These are phyloP conservation scores for Yponomeuta sedellus DNA, from an alignment of 2,888 invertebrate species.

Conservation along the genomic window DNA sequence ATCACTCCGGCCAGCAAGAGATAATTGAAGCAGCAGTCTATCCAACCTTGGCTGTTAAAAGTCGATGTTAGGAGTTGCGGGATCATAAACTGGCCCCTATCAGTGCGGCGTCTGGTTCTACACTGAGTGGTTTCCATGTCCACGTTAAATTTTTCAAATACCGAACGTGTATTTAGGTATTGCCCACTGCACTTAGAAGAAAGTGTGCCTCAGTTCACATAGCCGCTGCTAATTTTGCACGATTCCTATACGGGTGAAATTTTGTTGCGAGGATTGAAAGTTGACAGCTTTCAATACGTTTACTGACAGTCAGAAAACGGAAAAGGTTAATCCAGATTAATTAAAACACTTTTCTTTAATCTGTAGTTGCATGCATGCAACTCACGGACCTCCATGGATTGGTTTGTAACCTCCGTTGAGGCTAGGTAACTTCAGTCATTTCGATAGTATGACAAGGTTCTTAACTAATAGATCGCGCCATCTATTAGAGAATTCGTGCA, in stretches of 20 bases:
- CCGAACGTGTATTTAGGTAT: not conserved
- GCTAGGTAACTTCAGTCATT: too few relatives aligned
- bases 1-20: constrained; percentile 44
- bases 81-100: not conserved
- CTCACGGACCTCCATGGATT: too few relatives aligned
- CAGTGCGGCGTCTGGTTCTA: not conserved
- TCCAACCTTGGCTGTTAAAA: constrained; percentile 22
- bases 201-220: not conserved
- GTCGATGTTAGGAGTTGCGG: not conserved
- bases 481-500: not conserved
- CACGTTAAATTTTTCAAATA: not conserved
- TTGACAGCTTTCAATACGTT: not conserved
- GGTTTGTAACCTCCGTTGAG: too few relatives aligned
- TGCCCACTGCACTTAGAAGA: not conserved
- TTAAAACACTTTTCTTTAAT: too few relatives aligned
- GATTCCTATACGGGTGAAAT: not conserved
- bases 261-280: not conserved
- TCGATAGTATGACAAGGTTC: not conserved
- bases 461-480: not conserved
- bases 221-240: not conserved
- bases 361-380: too few relatives aligned
- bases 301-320: not conserved
- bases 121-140: not conserved
- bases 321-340: too few relatives aligned
- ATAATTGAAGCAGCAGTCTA: constrained; percentile 33